These are phyloP conservation scores for Rousettus leschenaultii DNA, from an alignment of 2,113 vertebrate genomes.

Conservation along the genomic window DNA sequence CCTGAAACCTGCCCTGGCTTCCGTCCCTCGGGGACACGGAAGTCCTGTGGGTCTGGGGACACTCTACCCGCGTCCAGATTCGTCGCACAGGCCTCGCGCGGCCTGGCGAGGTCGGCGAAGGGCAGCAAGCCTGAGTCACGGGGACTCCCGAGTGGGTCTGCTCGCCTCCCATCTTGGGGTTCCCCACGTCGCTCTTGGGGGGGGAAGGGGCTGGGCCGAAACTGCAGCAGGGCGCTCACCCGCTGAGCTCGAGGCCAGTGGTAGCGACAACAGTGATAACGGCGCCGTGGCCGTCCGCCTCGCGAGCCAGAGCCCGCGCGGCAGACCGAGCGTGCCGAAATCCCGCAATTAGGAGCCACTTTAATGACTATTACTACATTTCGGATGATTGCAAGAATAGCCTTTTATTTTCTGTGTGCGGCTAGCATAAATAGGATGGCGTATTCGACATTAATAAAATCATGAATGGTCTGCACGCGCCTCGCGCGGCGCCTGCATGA, in stretches of 20 bases:
- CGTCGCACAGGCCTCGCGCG: background rate
- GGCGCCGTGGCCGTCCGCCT: background rate
- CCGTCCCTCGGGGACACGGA: background rate
- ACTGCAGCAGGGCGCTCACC: background rate
- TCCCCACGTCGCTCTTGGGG: background rate
- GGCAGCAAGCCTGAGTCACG: background rate
- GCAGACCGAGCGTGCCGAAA: background rate
- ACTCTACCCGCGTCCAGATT: background rate
- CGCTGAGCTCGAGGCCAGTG: background rate
- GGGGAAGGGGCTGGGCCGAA: too few relatives aligned
- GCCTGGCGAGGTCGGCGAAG: background rate
- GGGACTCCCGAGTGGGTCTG: background rate
- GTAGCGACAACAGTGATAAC: background rate
- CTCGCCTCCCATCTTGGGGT: rapidly evolving
- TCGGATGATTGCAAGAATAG: slow-evolving; percentile 12
- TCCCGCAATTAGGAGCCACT: slow-evolving; percentile 22
- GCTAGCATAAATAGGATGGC: background rate
- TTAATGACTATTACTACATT: slow-evolving; percentile 48
- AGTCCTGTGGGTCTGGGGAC: background rate
- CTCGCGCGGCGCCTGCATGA: background rate
- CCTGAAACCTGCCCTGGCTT: background rate
- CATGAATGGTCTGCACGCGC: background rate
- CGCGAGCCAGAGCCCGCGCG: background rate
- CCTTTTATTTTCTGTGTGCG: background rate
- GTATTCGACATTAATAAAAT: background rate